Evolutionary conservation across 2,797 vertebrate genomes (phyloP), one percentile per base, ranked within the genome.

Genomic region (Coccyzus lansbergi): DNA sequence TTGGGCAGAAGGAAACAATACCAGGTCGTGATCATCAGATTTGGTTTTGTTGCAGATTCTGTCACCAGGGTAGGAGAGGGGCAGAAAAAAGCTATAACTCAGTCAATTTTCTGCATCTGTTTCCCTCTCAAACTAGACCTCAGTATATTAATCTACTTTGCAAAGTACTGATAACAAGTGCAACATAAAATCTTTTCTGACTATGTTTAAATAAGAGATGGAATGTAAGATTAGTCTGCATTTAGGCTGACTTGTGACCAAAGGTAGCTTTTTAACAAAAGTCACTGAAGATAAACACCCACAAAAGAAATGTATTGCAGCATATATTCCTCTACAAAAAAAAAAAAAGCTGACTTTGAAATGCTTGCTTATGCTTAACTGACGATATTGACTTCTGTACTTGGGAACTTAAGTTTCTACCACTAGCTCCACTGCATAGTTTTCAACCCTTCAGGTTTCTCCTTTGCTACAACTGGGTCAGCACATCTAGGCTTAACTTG

Each of bases 391-490:
- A 28, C 7, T 77, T 21, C 33, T 68, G 59, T 20, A 16, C 26
- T 64, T 48, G 25, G 34, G 36, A 77, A 46, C n/a, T 22, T 9
- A 82, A 15, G 9, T 87, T 46, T 67, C 58, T 22, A 48, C 20
- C 20, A 53, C 7, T 20, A 25, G 26, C 13, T 69, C 6, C 0
- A 0, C 42, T 67, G 8, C 21, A 15, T 25, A 33, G 19, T 69
- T 70, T 83, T 87, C 62, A 85, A 9, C 36, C 33, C 49, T 59
- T 78, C 4, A 9, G 7, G 7, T 49, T 95, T 40, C 36, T 63
- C 69, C 65, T 80, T 74, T 46, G 24, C 36, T 82, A 24, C 59
- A 49, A 48, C 7, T 22, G 6, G 2, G 52, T 33, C 62, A 44
- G 65, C 1, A 0, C 36, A 72, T 44, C 53, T 68, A 80, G 29